Percentiles rank a stretch among this genome's conserved stretches.
Conservation (phyloP, 2,888 invertebrate genomes). For the Nomada flava region DNA sequence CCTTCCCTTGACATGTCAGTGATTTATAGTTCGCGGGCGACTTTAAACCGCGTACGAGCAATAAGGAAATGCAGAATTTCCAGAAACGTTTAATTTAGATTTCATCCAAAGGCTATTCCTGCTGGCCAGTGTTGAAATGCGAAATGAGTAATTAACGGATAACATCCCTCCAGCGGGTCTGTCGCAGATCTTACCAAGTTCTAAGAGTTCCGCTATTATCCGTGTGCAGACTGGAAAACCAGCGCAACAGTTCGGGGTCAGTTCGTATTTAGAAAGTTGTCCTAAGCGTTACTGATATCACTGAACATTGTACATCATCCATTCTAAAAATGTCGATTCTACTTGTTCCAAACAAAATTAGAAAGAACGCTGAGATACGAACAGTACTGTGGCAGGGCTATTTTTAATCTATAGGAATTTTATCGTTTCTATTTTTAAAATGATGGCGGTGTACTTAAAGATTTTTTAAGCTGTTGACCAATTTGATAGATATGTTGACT, state of each 20-base stretch:
- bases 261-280: conserved; percentile 5
- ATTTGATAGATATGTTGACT: neutral
- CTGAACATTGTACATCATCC: neutral
- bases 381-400: neutral
- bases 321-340: neutral
- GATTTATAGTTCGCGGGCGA: conserved; percentile 39
- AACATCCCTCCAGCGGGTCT: conserved; percentile 43
- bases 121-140: conserved; percentile 64
- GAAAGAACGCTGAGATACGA: neutral
- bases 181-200: conserved; percentile 54
- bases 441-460: neutral
- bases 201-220: conserved; percentile 57
- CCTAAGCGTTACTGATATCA: neutral
- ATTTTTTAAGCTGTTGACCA: no score
- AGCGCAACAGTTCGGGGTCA: neutral
- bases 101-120: conserved; percentile 74
- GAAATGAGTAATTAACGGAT: conserved; percentile 75
- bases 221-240: conserved; percentile 46
- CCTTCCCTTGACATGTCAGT: conserved; percentile 34
- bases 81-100: conserved; percentile 81
- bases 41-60: conserved; percentile 43
- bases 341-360: neutral
- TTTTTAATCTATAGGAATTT: neutral
- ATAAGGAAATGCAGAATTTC: conserved; percentile 74
- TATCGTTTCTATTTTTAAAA: neutral